Percentiles rank a stretch among this genome's conserved stretches.
These are phyloP conservation scores for Poecile atricapillus DNA, from an alignment of 2,113 vertebrate genomes.

Conservation along the genomic window DNA sequence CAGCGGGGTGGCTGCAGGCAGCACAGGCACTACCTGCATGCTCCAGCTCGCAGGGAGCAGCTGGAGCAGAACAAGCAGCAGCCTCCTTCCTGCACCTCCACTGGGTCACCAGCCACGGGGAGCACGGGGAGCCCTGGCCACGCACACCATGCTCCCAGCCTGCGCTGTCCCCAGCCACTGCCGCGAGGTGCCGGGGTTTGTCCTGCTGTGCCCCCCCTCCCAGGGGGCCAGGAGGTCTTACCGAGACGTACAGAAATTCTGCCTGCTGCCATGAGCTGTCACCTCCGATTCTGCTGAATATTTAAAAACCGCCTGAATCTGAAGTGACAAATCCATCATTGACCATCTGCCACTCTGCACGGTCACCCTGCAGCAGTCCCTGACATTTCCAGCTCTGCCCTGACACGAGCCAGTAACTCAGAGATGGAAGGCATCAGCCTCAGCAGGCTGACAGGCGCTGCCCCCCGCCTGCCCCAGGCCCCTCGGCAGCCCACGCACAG, in stretches of 20 bases:
- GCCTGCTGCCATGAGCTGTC: constrained; percentile 57
- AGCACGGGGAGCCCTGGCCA: neutral
- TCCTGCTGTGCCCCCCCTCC: neutral
- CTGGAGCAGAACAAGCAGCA: neutral
- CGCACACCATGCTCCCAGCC: fast-evolving
- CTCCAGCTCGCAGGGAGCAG: neutral
- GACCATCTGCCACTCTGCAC: constrained; percentile 65
- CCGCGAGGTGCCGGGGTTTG: neutral
- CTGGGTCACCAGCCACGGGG: neutral
- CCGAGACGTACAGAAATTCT: neutral
- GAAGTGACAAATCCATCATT: constrained; percentile 66
- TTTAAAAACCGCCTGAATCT: constrained; percentile 53
- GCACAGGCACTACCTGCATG: neutral
- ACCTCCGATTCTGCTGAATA: constrained; percentile 57
- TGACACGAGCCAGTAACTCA: constrained; percentile 36
- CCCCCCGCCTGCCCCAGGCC: neutral
- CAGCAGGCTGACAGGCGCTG: constrained; percentile 24
- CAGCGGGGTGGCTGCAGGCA: fast-evolving
- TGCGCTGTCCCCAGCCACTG: neutral
- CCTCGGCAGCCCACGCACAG: neutral
- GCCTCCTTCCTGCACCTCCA: neutral
- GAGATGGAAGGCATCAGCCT: constrained; percentile 36
- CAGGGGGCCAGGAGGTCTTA: neutral
- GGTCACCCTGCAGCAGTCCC: constrained; percentile 56
- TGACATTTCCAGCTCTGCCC: constrained; percentile 61